Conservation (phyloP, 92 coral and sea anemone genomes). For the Epizoanthus rinbou region DNA sequence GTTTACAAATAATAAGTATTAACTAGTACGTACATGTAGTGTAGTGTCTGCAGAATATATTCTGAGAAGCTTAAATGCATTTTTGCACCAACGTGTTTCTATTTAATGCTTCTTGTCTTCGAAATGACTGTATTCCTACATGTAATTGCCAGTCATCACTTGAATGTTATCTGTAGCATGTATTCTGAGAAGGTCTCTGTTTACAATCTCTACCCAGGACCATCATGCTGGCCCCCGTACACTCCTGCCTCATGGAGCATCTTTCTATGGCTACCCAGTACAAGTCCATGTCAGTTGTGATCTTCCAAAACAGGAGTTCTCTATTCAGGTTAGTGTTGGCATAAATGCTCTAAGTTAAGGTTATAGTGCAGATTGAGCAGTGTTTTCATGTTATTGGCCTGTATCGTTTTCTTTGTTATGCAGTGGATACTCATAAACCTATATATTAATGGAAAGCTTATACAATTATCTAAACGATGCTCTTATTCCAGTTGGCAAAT, state of each 20-base stretch:
- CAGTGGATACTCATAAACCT: no score
- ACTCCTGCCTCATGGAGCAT: slow-evolving; percentile 85
- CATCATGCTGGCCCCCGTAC: slow-evolving; percentile 89
- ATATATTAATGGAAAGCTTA: no score
- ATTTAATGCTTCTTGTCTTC: neutral
- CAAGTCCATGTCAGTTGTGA: slow-evolving; percentile 79
- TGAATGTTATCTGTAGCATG: neutral
- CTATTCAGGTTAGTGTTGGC: slow-evolving; percentile 58
- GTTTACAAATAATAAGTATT: neutral
- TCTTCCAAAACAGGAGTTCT: slow-evolving; percentile 70
- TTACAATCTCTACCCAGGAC: slow-evolving; percentile 50
- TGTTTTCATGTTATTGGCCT: no score
- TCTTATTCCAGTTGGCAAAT: no score
- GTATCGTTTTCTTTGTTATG: no score
- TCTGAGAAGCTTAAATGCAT: no score
- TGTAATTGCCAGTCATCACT: neutral
- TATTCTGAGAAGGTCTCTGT: no score
- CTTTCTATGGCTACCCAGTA: slow-evolving; percentile 86
- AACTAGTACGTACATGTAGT: no score
- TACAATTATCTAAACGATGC: no score
- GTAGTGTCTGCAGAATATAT: no score
- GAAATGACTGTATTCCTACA: neutral
- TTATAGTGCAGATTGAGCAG: no score
- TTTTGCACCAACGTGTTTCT: no score
- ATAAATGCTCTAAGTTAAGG: neutral